A percentile compares a stretch with the other conserved stretches of the same genome.
Conservation (phyloP, 2,888 invertebrate genomes). For the Aphidius colemani region DNA sequence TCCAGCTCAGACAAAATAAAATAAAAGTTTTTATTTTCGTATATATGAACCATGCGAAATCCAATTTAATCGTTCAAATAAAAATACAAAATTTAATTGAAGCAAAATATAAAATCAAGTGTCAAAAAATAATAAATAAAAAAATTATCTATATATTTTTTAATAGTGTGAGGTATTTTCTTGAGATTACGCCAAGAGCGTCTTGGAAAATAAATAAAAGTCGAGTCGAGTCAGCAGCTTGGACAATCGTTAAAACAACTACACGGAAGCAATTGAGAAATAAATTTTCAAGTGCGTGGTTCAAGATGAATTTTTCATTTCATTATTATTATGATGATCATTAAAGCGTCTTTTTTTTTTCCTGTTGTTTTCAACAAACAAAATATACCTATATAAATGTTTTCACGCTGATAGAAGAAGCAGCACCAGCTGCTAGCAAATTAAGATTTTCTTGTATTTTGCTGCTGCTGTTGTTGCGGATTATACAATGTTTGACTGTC, state of each 20-base stretch:
- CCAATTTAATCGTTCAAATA: conserved; percentile 10
- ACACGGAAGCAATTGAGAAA: conserved; percentile 14
- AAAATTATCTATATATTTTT: background rate
- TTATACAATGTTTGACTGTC: too few relatives aligned
- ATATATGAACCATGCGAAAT: conserved; percentile 5
- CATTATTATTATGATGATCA: conserved; percentile 1
- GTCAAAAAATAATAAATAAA: background rate
- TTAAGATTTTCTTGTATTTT: too few relatives aligned
- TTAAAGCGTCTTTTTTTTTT: conserved; percentile 32
- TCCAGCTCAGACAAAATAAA: conserved; percentile 17
- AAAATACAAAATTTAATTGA: conserved; percentile 20
- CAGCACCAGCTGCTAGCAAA: too few relatives aligned
- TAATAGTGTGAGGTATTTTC: background rate
- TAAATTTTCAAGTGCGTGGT: conserved; percentile 41
- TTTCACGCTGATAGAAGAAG: too few relatives aligned
- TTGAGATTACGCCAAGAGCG: conserved; percentile 2
- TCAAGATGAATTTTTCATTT: conserved; percentile 20
- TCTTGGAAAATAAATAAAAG: conserved; percentile 21
- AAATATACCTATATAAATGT: too few relatives aligned
- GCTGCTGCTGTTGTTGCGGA: too few relatives aligned
- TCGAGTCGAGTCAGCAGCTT: conserved; percentile 19
- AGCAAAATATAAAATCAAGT: background rate
- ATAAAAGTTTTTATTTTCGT: conserved; percentile 11
- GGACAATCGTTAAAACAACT: conserved; percentile 19
- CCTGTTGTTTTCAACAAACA: background rate